These are phyloP conservation scores for Silurus meridionalis DNA, from an alignment of 2,113 vertebrate genomes.

Conservation along the genomic window DNA sequence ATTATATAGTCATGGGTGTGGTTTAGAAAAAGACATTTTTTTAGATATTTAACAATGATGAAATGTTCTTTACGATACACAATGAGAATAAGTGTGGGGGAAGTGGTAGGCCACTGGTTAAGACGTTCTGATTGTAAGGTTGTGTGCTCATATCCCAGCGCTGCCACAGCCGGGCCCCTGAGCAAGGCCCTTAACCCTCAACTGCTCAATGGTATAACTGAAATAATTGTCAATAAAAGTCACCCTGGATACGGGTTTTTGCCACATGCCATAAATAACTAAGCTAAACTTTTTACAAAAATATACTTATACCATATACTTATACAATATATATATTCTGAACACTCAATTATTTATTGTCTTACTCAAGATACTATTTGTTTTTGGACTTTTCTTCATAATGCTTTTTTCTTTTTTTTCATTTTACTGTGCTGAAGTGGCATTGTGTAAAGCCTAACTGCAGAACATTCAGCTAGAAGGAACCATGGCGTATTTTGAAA, in stretches of 20 bases:
- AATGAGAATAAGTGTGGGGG: no score
- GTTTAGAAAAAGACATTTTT: background rate
- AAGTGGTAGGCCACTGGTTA: no score
- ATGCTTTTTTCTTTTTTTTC: background rate
- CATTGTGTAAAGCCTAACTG: background rate
- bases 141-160: no score
- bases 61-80: background rate
- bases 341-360: background rate
- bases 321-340: background rate
- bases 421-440: background rate
- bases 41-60: conserved; percentile 3
- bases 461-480: background rate
- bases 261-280: no score
- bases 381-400: background rate
- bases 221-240: no score
- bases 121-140: no score
- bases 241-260: no score
- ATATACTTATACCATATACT: background rate
- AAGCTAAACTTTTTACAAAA: background rate
- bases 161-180: no score
- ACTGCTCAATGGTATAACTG: no score
- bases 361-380: background rate
- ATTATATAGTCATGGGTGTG: background rate
- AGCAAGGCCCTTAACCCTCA: no score
- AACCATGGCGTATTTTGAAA: background rate